phyloP scores from a whole-genome alignment of 2,797 vertebrate genomes.

The Nyctalus aviator region DNA sequence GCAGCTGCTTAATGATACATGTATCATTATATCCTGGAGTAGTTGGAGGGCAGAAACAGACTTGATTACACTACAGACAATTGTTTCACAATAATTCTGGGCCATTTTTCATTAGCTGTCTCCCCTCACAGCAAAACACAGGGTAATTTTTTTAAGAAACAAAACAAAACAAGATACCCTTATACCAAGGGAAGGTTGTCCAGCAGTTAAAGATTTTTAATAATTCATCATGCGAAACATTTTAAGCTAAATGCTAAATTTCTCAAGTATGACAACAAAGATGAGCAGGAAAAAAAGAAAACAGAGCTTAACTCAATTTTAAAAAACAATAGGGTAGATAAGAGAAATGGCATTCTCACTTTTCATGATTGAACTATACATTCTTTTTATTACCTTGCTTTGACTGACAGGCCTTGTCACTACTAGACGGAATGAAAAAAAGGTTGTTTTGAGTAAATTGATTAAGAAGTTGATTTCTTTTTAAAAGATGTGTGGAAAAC shows the following conservation, averaged over 20 bases:
- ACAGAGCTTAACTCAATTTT: conserved; percentile 83
- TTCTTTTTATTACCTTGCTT: conserved; percentile 77
- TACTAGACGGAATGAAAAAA: conserved; percentile 76
- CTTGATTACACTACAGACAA: conserved; percentile 94
- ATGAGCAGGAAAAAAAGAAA: conserved; percentile 82
- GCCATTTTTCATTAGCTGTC: conserved; percentile 92
- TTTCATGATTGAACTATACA: conserved; percentile 73
- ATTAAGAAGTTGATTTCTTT: conserved; percentile 84
- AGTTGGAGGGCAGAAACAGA: conserved; percentile 93
- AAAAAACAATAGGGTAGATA: conserved; percentile 82
- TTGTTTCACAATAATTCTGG: conserved; percentile 93
- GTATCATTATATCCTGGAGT: conserved; percentile 92
- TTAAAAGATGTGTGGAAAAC: conserved; percentile 69
- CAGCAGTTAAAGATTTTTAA: conserved; percentile 91
- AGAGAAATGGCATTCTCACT: conserved; percentile 80
- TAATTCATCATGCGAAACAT: conserved; percentile 91
- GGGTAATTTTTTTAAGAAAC: conserved; percentile 88
- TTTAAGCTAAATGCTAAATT: conserved; percentile 88
- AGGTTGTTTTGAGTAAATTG: conserved; percentile 82
- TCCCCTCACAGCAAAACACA: conserved; percentile 90
- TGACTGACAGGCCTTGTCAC: conserved; percentile 83
- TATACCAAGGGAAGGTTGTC: conserved; percentile 88
- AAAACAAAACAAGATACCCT: conserved; percentile 82
- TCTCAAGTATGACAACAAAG: conserved; percentile 86
- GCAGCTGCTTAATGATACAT: conserved; percentile 94